These are phyloP conservation scores for Trissolcus brochymenae DNA, from an alignment of 2,888 invertebrate species.

Conservation along the genomic window DNA sequence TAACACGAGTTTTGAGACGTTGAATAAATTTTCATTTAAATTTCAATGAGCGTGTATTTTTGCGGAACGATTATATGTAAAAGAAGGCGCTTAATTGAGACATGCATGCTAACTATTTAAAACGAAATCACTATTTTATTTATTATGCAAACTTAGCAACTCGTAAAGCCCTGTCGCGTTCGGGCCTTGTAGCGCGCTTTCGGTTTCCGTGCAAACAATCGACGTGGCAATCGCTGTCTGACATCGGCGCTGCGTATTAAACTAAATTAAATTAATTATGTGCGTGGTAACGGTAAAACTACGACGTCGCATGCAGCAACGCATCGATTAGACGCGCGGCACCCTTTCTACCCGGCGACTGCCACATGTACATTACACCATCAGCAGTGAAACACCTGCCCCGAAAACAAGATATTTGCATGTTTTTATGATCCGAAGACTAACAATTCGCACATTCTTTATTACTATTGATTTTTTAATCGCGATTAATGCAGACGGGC, in stretches of 20 bases:
- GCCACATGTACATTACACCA: constrained; percentile 47
- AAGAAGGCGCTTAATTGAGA: constrained; percentile 47
- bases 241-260: constrained; percentile 70
- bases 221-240: constrained; percentile 69
- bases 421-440: constrained; percentile 20
- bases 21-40: constrained; percentile 19
- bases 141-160: constrained; percentile 49
- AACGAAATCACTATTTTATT: constrained; percentile 35
- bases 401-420: constrained; percentile 30
- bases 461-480: not conserved
- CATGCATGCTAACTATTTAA: constrained; percentile 40
- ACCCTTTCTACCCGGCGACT: constrained; percentile 52
- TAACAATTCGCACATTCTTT: constrained; percentile 7
- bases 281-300: constrained; percentile 76
- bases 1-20: no score
- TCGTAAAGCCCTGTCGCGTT: constrained; percentile 35
- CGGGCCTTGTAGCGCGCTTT: constrained; percentile 62
- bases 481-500: no score
- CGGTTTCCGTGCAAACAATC: constrained; percentile 74
- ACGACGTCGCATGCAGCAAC: constrained; percentile 73
- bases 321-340: constrained; percentile 70
- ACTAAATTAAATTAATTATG: constrained; percentile 77
- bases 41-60: constrained; percentile 30
- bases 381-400: constrained; percentile 53
- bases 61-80: constrained; percentile 31